Evolutionary conservation across 2,113 vertebrate genomes (phyloP).

Genomic region (Camelus bactrianus): DNA sequence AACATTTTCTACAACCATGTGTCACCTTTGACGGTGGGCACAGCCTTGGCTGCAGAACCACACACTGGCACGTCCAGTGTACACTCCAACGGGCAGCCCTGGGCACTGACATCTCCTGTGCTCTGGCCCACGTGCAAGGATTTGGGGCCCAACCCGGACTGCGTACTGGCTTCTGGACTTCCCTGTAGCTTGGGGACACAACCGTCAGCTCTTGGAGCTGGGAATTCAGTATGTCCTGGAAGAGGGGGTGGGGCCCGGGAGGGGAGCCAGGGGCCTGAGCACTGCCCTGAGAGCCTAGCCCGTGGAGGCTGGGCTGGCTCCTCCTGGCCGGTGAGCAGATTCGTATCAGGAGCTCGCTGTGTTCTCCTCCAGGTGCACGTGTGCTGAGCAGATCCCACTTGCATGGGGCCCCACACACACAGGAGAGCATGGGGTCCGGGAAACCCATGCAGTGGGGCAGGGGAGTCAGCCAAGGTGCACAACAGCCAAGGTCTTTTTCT

Average conservation of each 20-base stretch:
- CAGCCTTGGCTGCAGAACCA: neutral
- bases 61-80: rapidly evolving
- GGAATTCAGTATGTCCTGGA: neutral
- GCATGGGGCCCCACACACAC: neutral
- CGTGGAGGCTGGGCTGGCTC: too few species aligned
- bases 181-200: neutral
- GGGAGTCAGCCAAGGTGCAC: neutral
- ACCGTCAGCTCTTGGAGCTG: neutral
- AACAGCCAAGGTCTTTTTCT: neutral
- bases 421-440: too few species aligned
- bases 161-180: neutral
- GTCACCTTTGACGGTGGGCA: rapidly evolving
- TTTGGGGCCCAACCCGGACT: neutral
- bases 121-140: neutral
- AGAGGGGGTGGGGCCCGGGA: neutral
- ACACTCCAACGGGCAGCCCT: neutral
- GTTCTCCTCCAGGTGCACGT: rapidly evolving
- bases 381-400: neutral
- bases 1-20: neutral
- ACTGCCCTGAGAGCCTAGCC: neutral
- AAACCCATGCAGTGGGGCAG: too few species aligned
- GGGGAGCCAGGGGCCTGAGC: neutral
- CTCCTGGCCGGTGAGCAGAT: neutral
- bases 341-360: neutral
- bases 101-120: neutral